Percentiles rank a stretch among this genome's conserved stretches.
phyloP scores from a whole-genome alignment of 2,797 vertebrate species.

The Buphagus erythrorhynchus region DNA sequence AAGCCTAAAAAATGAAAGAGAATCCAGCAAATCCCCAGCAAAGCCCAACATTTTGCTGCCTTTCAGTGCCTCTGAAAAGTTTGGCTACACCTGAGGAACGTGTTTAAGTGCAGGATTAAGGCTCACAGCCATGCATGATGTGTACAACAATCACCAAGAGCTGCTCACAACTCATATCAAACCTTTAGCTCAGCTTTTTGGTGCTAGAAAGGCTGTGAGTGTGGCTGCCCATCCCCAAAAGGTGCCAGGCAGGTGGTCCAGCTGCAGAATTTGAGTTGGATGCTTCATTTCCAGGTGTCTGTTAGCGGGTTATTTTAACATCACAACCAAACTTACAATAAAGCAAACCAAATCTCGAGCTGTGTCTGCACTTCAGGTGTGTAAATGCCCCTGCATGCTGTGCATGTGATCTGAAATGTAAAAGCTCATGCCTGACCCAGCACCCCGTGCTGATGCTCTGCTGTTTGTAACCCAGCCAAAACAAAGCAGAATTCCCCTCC shows the following conservation, averaged over 20 bases:
- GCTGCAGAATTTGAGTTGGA: background rate
- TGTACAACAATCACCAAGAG: background rate
- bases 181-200: background rate
- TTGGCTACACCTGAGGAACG: background rate
- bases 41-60: background rate
- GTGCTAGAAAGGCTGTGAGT: background rate
- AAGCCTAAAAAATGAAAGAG: background rate
- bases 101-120: background rate
- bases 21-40: background rate
- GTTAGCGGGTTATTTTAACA: background rate
- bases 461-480: background rate
- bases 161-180: background rate
- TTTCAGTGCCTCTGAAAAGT: background rate
- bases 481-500: background rate
- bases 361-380: background rate
- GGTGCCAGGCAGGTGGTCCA: background rate
- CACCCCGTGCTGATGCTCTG: background rate
- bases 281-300: background rate
- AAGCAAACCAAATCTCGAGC: background rate
- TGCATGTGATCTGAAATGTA: background rate
- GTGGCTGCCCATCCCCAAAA: background rate
- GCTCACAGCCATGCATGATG: background rate
- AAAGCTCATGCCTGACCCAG: background rate
- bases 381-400: background rate
- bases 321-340: background rate